Percentiles rank a stretch among this genome's conserved stretches.
phyloP scores from a whole-genome alignment of 1,140 invertebrate genomes.

The Drosophila takahashii region DNA sequence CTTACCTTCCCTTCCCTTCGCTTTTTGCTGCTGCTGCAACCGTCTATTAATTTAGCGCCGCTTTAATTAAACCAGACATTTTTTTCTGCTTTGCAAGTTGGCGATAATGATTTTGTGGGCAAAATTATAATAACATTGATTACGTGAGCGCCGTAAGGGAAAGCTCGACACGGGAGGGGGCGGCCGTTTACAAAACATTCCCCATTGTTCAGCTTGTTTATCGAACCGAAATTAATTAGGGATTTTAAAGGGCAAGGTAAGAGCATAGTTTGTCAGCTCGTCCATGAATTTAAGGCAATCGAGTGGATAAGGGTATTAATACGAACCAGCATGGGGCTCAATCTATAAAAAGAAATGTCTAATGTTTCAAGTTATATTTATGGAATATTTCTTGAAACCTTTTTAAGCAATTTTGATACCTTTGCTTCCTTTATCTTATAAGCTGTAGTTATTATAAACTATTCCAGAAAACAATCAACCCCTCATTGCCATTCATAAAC shows the following conservation, averaged over 20 bases:
- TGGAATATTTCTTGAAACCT: neutral
- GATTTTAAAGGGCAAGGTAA: constrained; percentile 49
- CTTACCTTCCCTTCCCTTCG: neutral
- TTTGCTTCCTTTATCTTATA: too few species aligned
- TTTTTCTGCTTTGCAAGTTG: constrained; percentile 26
- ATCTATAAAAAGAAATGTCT: neutral
- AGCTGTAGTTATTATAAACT: neutral
- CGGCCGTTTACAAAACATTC: constrained; percentile 5
- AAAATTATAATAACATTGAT: constrained; percentile 60
- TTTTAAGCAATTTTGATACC: neutral
- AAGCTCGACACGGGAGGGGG: constrained; percentile 4
- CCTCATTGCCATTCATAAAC: neutral
- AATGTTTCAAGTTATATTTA: neutral
- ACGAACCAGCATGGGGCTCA: neutral
- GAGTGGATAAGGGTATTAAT: neutral
- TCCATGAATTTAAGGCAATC: constrained; percentile 12
- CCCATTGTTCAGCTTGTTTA: constrained; percentile 18
- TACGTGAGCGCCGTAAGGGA: constrained; percentile 17
- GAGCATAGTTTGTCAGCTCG: constrained; percentile 33
- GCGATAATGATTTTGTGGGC: constrained; percentile 50
- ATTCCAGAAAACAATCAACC: neutral
- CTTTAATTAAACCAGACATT: constrained; percentile 52
- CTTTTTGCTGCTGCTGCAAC: constrained; percentile 15
- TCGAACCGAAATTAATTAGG: constrained; percentile 51
- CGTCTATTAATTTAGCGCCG: constrained; percentile 51